Evolutionary conservation across 2,797 vertebrate genomes (phyloP).

Genomic region (Sphaeramia orbicularis): DNA sequence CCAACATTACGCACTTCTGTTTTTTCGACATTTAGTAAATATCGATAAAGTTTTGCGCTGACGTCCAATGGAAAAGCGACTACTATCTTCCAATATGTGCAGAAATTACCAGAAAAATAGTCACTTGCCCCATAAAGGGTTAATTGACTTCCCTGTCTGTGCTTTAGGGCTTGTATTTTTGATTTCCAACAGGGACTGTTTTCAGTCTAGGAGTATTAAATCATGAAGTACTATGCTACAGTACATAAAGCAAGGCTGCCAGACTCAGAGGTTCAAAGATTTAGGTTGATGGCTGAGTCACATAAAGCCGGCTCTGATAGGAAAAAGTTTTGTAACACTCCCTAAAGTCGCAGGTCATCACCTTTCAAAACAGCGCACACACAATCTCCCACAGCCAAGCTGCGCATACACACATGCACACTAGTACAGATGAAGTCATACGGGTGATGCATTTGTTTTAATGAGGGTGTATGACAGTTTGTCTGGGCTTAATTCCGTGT

Average conservation of each 20-base stretch:
- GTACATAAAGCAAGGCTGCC: neutral
- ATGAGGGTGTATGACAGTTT: conserved; percentile 13
- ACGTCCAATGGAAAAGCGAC: too few species aligned
- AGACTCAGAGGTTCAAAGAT: neutral
- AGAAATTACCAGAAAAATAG: too few species aligned
- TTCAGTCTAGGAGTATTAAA: too few species aligned
- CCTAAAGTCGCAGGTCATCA: conserved; percentile 13
- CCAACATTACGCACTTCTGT: too few species aligned
- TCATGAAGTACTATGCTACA: neutral
- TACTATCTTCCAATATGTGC: too few species aligned
- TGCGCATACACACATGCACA: neutral
- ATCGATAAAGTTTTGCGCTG: too few species aligned
- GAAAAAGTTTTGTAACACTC: conserved; percentile 2
- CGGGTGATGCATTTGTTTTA: conserved; percentile 13
- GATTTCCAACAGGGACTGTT: too few species aligned
- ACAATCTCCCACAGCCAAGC: neutral
- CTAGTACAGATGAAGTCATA: neutral
- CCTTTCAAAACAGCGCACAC: conserved; percentile 3
- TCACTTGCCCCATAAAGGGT: too few species aligned
- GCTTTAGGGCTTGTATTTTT: too few species aligned
- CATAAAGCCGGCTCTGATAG: conserved; percentile 9
- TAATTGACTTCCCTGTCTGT: too few species aligned
- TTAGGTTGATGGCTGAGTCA: conserved; percentile 8
- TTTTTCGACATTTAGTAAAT: too few species aligned
- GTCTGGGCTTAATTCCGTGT: conserved; percentile 18